Base-by-base conservation (phyloP, 1,140 invertebrate species). In the Heliconius himera region DNA sequence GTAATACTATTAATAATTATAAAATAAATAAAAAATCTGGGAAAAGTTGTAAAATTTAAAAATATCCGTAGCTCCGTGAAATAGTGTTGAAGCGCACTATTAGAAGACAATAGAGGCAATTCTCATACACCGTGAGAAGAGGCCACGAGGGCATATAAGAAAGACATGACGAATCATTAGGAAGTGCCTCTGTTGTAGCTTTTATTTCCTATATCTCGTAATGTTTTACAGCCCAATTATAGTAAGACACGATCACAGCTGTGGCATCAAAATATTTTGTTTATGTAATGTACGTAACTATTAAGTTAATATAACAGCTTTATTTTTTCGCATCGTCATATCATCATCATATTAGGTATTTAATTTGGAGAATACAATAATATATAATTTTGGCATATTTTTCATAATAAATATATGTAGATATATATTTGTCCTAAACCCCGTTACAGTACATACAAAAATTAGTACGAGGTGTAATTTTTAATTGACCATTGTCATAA, bases 401-500 rank as follows among this genome's bases (percentile, higher is more conserved):
- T 56, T n/a, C n/a, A 56, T 66, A 11, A 66, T 66, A 66, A 22
- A 66, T n/a, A 26, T 13, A 66, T 26, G 2, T 66, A 6, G 33
- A 36, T 36, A n/a, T 66, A 66, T 29, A 16, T 49, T 73, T 74
- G 72, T 76, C 70, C 70, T 54, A 80, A 80, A 78, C 72, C 74
- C 76, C 76, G 80, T 81, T 81, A 78, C 22, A 46, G 77, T 81
- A 33, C 51, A 3, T 66, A 66, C 22, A 66, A 80, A 41, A 77
- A 41, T 81, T 80, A 78, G 79, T 75, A 71, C 83, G 82, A 86
- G 77, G 77, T 81, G 85, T 83, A 85, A 83, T 46, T 84, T 80
- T 81, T 91, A 93, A 92, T 92, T 93, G 91, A 88, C 90, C 90
- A 93, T 94, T 93, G 91, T 94, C 80, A 87, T 82, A 87, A 86